Conservation (phyloP, 2,888 invertebrate genomes). For the Caenorhabditis parvicauda region DNA sequence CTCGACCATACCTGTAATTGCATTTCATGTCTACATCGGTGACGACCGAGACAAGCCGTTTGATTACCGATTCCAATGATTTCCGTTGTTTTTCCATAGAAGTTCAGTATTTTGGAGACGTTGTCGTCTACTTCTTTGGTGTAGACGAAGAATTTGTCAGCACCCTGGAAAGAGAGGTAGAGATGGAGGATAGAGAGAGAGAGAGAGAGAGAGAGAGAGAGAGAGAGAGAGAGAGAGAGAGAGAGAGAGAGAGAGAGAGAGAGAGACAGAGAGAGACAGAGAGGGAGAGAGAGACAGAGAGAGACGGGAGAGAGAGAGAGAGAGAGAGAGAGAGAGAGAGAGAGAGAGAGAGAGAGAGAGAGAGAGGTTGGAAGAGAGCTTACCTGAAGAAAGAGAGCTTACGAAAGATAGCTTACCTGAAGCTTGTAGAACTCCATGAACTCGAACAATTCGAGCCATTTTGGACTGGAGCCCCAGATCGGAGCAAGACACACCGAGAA, state of each 20-base stretch:
- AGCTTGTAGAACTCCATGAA: slow-evolving; percentile 34
- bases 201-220: too few relatives aligned
- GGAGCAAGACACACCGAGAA: slow-evolving; percentile 35
- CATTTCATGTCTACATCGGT: slow-evolving; percentile 40
- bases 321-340: too few relatives aligned
- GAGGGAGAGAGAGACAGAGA: too few relatives aligned
- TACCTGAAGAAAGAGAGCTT: too few relatives aligned
- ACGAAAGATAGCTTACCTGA: slow-evolving; percentile 18
- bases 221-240: too few relatives aligned
- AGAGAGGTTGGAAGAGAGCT: too few relatives aligned
- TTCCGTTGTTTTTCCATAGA: slow-evolving; percentile 12
- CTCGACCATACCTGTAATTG: slow-evolving; percentile 37
- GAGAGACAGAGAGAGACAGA: too few relatives aligned
- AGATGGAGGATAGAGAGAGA: too few relatives aligned
- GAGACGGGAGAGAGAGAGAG: too few relatives aligned
- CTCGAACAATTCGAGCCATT: slow-evolving; percentile 26
- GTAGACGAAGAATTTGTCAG: slow-evolving; percentile 26
- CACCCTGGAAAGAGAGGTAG: slow-evolving; percentile 20
- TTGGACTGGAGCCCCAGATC: slow-evolving; percentile 28
- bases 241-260: too few relatives aligned
- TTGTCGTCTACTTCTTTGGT: slow-evolving; percentile 3
- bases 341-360: too few relatives aligned
- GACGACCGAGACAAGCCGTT: slow-evolving; percentile 28
- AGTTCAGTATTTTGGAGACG: slow-evolving; percentile 13
- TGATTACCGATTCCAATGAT: slow-evolving; percentile 17